Base-by-base conservation (phyloP, 2,888 invertebrate species). In the Diarsia rubi region DNA sequence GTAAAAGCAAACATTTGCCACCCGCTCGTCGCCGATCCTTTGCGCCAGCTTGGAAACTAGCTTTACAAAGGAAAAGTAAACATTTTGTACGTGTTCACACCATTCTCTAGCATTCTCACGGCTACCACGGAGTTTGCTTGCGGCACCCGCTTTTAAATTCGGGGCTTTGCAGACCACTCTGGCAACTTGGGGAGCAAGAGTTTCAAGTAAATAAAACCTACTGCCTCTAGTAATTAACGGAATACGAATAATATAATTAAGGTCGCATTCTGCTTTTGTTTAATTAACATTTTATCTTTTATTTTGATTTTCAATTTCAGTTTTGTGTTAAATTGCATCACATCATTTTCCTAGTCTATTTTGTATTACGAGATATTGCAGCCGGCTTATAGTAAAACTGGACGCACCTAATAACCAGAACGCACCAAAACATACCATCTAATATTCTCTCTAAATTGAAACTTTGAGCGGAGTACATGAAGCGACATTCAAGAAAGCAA, bases 21-120 rank as follows among this genome's bases (percentile, higher is more conserved):
- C 45, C 73, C 88, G 88, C 86, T 81, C 57, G 45, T 66, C 78
- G 79, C 74, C 72, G 70, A 31, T 76, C 64, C 72, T 73, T 84
- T 83, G 78, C 62, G 67, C 88, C 85, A 73, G 65, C 75, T 52
- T 70, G 68, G 54, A 78, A 87, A 88, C 87, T 88, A 85, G 87
- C 86, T 84, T 81, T 82, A 87, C 86, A 87, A 88, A 87, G 84
- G 86, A 85, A 88, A 88, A 84, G 90, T 88, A 92, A 92, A 92
- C 90, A 91, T 90, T 87, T 81, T 85, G 88, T 86, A 84, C 90
- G 91, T 91, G 91, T 91, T 91, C 90, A 86, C 91, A 88, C 90
- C 88, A 87, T 86, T 88, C 81, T 84, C 84, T 81, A 83, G 86
- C 75, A 85, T 88, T 86, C 90, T 89, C 91, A 91, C 88, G 86